Evolutionary conservation across 1,140 invertebrate species (phyloP), one percentile per base, ranked within the genome.

Genomic region (Drosophila willistoni): DNA sequence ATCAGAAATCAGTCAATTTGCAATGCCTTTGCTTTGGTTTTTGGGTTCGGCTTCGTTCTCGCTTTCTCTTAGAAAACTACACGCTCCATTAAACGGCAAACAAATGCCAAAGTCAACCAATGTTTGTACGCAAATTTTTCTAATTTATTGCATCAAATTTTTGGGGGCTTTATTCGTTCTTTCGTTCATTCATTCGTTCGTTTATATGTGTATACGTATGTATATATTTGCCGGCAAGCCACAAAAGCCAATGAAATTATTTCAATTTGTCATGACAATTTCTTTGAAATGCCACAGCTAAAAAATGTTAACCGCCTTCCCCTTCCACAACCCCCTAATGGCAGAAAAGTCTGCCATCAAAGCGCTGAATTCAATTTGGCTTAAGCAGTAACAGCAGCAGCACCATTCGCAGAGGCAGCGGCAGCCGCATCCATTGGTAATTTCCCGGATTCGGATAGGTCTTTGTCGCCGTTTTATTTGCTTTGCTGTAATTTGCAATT

Each of bases 221-320:
- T 42, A 12, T 42, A 42, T 42, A 12, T 41, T 62, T 71, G 66
- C 61, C 33, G 79, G 67, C 72, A 79, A 68, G 79, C 83, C 79
- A 87, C 83, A 87, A 87, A 87, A 87, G 80, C 80, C 77, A 80
- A 87, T 89, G 80, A 89, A 89, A 89, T 89, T 89, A 81, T 89
- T 84, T 89, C 84, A 89, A 89, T 89, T 89, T 89, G 84, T 89
- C 84, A 89, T 84, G 84, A 89, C 84, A 89, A 89, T 89, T 89
- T 80, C 80, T 89, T 87, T 89, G 84, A 87, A 78, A 83, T 74
- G 83, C 71, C 64, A 25, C 73, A 19, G 73, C 73, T 68, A 68
- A 77, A 63, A 71, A 77, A 71, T 73, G 61, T 64, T 42, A 57
- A 25, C 56, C 36, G 25, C 36, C 25, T 25, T 29, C 7, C 51